Conservation (phyloP, 2,113 vertebrate species). For the Corythaeola cristata region DNA sequence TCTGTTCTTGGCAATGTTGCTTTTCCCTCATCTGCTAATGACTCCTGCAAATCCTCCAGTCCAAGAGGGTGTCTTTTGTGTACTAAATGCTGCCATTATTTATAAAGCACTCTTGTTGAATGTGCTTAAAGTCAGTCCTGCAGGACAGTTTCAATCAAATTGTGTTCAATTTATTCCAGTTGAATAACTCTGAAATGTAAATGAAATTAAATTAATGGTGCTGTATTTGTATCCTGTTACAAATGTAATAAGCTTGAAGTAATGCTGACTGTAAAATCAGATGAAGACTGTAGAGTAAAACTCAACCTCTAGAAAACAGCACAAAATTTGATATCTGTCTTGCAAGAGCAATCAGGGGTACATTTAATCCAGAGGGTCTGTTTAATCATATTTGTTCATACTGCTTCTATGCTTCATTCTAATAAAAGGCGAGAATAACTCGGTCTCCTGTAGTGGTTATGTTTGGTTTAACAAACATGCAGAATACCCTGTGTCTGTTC, state of each 20-base stretch:
- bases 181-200: constrained; percentile 78
- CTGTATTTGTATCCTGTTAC: constrained; percentile 70
- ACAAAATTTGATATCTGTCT: not conserved
- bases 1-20: not conserved
- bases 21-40: constrained; percentile 6
- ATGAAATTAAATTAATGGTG: constrained; percentile 77
- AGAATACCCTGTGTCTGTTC: not conserved
- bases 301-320: not conserved
- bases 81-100: constrained; percentile 53
- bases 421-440: not conserved
- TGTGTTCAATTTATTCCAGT: constrained; percentile 67
- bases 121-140: constrained; percentile 66
- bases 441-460: not conserved
- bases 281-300: not conserved
- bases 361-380: constrained; percentile 11
- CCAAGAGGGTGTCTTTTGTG: constrained; percentile 36
- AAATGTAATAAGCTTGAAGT: constrained; percentile 57
- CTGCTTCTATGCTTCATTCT: not conserved
- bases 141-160: constrained; percentile 76
- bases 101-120: constrained; percentile 52
- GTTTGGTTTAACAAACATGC: constrained; percentile 17
- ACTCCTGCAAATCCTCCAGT: constrained; percentile 19
- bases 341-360: not conserved
- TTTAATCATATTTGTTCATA: constrained; percentile 7
- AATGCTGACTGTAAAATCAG: constrained; percentile 40